Conservation (phyloP, 1,140 invertebrate species). For the Proctacanthus coquilletti region DNA sequence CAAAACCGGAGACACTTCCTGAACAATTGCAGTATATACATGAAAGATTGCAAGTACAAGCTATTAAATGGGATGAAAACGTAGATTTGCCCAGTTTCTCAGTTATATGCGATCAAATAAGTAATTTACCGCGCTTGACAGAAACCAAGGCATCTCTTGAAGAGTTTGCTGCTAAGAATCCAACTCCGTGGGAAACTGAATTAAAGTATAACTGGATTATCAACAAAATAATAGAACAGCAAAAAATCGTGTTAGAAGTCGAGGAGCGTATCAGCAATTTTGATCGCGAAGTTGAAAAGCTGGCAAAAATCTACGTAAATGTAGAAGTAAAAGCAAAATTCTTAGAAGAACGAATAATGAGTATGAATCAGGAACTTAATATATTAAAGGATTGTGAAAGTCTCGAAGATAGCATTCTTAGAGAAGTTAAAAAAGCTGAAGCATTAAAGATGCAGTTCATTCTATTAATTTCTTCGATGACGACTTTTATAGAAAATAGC, state of each 20-base stretch:
- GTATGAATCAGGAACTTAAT: conserved; percentile 60
- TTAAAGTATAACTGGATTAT: conserved; percentile 17
- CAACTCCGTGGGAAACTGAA: conserved; percentile 17
- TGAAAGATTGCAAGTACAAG: no score
- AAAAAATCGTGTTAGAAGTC: conserved; percentile 42
- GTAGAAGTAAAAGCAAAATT: conserved; percentile 46
- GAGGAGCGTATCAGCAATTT: conserved; percentile 41
- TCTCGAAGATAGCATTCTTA: conserved; percentile 46
- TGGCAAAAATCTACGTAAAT: conserved; percentile 43
- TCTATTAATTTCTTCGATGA: conserved; percentile 12
- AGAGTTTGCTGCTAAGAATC: conserved; percentile 6
- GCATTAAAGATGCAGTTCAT: conserved; percentile 23
- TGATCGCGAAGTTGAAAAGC: conserved; percentile 43
- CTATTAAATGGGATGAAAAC: no score
- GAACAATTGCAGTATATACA: no score
- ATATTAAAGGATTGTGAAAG: conserved; percentile 60
- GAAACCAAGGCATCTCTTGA: conserved; percentile 2
- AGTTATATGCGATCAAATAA: no score
- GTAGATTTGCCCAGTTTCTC: no score
- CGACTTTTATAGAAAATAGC: conserved; percentile 12
- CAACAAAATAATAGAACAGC: conserved; percentile 40
- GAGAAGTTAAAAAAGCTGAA: conserved; percentile 40
- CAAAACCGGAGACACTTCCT: no score
- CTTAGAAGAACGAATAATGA: conserved; percentile 48
- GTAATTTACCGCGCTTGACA: conserved; percentile 5